These are phyloP conservation scores for Sinocyclocheilus grahami DNA, from an alignment of 2,113 vertebrate species.

Conservation along the genomic window DNA sequence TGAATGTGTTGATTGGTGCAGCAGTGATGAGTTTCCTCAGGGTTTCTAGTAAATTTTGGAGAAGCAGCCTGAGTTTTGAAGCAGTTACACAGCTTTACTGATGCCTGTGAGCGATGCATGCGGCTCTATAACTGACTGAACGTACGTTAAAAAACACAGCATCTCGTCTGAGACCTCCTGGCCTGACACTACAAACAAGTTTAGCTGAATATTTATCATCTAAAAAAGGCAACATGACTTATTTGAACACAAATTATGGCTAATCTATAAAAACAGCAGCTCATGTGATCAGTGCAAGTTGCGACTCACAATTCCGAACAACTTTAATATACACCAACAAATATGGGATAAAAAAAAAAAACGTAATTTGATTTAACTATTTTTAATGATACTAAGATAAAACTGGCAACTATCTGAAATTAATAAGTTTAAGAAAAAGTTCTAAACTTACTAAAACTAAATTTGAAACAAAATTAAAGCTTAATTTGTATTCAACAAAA, in stretches of 20 bases:
- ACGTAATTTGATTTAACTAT: too few species aligned
- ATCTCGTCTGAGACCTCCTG: neutral
- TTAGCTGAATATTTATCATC: neutral
- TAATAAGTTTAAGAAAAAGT: too few species aligned
- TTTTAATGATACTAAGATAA: too few species aligned
- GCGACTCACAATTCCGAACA: neutral
- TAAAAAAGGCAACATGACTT: neutral
- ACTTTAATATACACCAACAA: neutral
- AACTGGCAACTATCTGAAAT: too few species aligned
- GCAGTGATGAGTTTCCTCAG: neutral
- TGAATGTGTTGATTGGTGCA: neutral
- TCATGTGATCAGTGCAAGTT: neutral
- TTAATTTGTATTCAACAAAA: too few species aligned
- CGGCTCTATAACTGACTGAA: neutral
- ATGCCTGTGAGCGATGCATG: slow-evolving; percentile 4
- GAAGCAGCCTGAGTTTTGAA: neutral
- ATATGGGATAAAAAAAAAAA: neutral
- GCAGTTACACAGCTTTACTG: neutral
- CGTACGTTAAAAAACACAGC: neutral
- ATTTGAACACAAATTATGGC: neutral
- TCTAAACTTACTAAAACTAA: too few species aligned
- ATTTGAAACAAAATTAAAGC: too few species aligned
- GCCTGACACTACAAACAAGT: too few species aligned
- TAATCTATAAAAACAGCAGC: neutral
- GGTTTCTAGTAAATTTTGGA: neutral